Percentiles rank a stretch among this genome's conserved stretches.
These are phyloP conservation scores for Pristionchus maxplancki DNA, from an alignment of 2,888 invertebrate species.

Conservation along the genomic window DNA sequence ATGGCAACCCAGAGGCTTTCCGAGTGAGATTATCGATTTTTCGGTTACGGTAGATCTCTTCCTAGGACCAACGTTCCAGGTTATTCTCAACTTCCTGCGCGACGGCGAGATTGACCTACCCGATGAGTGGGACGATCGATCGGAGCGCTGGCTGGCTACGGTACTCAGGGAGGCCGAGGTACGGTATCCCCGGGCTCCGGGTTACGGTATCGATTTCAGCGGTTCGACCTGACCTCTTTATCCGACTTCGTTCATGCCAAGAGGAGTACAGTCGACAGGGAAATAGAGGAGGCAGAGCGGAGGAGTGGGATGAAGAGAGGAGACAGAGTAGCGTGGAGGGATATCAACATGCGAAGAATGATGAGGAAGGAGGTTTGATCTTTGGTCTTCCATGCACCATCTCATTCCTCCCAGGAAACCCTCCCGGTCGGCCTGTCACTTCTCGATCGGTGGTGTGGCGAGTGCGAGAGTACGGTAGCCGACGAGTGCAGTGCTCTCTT, in stretches of 20 bases:
- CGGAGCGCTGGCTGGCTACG: background rate
- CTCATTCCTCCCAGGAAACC: background rate
- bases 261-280: background rate
- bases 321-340: conserved; percentile 33
- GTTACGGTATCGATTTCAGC: background rate
- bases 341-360: conserved; percentile 7
- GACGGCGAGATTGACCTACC: conserved; percentile 46
- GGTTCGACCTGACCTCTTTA: background rate
- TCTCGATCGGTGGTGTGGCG: conserved; percentile 34
- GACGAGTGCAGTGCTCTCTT: background rate
- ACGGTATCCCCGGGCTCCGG: background rate
- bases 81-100: conserved; percentile 46
- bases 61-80: background rate
- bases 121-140: conserved; percentile 16
- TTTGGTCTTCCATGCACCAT: background rate
- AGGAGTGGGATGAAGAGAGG: background rate
- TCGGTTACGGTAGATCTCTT: background rate
- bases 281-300: background rate
- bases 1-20: background rate
- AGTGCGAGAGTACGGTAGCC: conserved; percentile 45
- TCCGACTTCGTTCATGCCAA: background rate
- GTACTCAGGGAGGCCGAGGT: conserved; percentile 42
- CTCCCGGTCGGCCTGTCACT: conserved; percentile 17
- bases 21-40: conserved; percentile 22
- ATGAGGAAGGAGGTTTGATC: conserved; percentile 9